phyloP scores from a whole-genome alignment of 2,797 vertebrate species.

The Mycteria americana region DNA sequence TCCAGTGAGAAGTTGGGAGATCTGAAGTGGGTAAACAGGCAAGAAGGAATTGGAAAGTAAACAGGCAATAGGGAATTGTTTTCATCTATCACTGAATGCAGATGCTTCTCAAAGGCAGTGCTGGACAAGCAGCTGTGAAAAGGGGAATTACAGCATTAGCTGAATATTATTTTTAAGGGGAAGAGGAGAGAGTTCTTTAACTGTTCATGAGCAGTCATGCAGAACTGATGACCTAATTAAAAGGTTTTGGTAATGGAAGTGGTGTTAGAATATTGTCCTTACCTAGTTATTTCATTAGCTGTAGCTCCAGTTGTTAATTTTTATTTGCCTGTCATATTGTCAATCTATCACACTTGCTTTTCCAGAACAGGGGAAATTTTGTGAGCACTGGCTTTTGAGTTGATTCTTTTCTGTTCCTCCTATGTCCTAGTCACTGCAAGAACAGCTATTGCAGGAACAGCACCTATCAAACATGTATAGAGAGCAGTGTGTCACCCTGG shows the following conservation, averaged over 20 bases:
- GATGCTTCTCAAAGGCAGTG: background rate
- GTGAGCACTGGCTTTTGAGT: background rate
- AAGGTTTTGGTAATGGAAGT: background rate
- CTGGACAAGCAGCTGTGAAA: background rate
- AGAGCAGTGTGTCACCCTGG: constrained; percentile 89
- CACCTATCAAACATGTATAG: constrained; percentile 90
- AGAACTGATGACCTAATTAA: background rate
- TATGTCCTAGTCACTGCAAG: constrained; percentile 79
- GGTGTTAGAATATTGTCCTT: background rate
- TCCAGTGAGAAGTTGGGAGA: background rate
- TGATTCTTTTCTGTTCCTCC: background rate
- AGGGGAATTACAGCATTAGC: background rate
- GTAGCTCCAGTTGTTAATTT: background rate
- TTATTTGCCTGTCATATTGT: background rate
- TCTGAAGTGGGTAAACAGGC: background rate
- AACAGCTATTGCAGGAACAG: constrained; percentile 87
- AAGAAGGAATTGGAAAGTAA: background rate
- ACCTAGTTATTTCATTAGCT: background rate
- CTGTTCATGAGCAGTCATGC: background rate
- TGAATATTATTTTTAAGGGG: background rate
- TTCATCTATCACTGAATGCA: background rate
- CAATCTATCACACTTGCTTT: background rate
- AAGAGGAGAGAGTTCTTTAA: background rate
- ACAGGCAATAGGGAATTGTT: background rate
- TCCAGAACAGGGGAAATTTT: background rate